Base-by-base conservation (phyloP, 2,113 vertebrate species). In the Ameiurus melas region DNA sequence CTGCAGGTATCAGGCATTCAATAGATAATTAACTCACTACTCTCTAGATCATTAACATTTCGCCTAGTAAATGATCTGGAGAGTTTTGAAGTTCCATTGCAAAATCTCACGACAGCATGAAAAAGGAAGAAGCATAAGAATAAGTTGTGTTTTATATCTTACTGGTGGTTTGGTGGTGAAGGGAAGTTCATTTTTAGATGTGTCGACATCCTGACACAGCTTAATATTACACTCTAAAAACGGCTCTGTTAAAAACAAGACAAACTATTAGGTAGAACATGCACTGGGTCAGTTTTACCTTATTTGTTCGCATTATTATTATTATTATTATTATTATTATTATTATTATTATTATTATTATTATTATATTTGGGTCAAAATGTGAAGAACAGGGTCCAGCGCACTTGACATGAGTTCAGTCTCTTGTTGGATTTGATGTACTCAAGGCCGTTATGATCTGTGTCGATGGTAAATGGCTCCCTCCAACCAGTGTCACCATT, bases 21-120 rank as follows among this genome's bases (percentile, higher is more conserved):
- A 14, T 79, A 53, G 75, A 79, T 79, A 79, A 78, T 53, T 53
- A 79, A 53, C 75, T 53, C 14, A 78, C 43, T 0, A 17, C 14
- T 33, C 51, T 55, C 51, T 80, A 33, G 53, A 80, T 80, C 51
- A 80, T 80, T 80, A 57, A 80, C 47, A 80, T 80, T 30, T 55
- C 4, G 55, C 77, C 51, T 80, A 57, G 78, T 80, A 30, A 80
- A 57, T 80, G 27, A 80, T 80, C n/a, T 20, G 20, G 75, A n/a
- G 27, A 53, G 25, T 20, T 79, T 79, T n/a, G 16, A 80, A 55
- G 27, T 57, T 57, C n/a, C 3, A n/a, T 57, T 57, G n/a, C 25
- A 80, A 80, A 80, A 10, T 5, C 27, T 55, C 51, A 80, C 51
- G n/a, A 80, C 51, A 57, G 14, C 27, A 80, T 57, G 6, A n/a